These are phyloP conservation scores for Drosophila pseudotalamancana DNA, from an alignment of 2,888 invertebrate species.

Conservation along the genomic window DNA sequence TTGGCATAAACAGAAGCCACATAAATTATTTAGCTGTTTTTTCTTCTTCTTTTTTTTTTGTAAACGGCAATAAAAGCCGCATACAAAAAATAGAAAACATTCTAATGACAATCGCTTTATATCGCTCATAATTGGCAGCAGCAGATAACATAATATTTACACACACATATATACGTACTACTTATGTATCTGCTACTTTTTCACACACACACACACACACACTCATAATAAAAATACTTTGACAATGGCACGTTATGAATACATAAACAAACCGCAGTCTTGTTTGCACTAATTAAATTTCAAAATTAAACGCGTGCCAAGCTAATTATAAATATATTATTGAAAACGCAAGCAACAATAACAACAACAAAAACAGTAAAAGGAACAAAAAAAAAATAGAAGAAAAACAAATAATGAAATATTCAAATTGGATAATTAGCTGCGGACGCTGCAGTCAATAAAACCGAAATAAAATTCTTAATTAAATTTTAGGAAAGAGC, in stretches of 20 bases:
- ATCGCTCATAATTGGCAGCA: constrained; percentile 49
- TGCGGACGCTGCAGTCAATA: constrained; percentile 46
- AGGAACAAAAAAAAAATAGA: background rate
- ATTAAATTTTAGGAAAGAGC: constrained; percentile 51
- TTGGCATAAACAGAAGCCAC: constrained; percentile 13
- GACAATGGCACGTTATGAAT: constrained; percentile 47
- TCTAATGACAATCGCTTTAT: constrained; percentile 48
- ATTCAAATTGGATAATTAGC: constrained; percentile 51
- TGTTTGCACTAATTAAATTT: constrained; percentile 73
- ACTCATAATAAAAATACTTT: constrained; percentile 3
- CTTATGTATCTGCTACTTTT: background rate
- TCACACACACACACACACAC: background rate
- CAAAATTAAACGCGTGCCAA: constrained; percentile 60
- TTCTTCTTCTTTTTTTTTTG: too few relatives aligned
- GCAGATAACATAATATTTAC: constrained; percentile 21
- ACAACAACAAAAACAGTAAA: background rate
- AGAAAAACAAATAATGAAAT: background rate
- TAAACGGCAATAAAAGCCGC: constrained; percentile 30
- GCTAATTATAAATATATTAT: constrained; percentile 67
- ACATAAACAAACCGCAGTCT: constrained; percentile 62
- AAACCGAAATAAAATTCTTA: constrained; percentile 53
- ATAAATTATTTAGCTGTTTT: constrained; percentile 34
- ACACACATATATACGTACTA: background rate
- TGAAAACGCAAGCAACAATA: constrained; percentile 1
- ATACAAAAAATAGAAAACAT: constrained; percentile 12